Evolutionary conservation across 1,140 invertebrate genomes (phyloP).

Genomic region (Drosophila saltans): DNA sequence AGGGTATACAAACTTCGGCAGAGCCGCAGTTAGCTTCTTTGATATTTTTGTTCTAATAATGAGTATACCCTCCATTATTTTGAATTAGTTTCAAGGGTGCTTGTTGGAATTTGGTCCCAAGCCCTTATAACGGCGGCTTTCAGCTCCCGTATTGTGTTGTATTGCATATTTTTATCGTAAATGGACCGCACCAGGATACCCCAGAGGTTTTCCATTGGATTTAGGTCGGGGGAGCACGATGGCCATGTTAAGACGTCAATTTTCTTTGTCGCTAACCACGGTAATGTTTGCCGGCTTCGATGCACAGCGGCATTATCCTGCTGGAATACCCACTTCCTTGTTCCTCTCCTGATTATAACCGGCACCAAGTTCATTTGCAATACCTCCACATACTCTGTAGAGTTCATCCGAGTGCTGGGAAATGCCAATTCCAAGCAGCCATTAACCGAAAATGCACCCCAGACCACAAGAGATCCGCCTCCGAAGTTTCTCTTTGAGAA

Average conservation of each 20-base stretch:
- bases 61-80: too few species aligned
- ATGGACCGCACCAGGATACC: slow-evolving; percentile 20
- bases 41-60: too few species aligned
- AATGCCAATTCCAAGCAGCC: slow-evolving; percentile 16
- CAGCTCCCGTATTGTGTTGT: slow-evolving; percentile 19
- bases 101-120: not conserved
- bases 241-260: slow-evolving; percentile 25
- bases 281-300: not conserved
- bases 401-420: slow-evolving; percentile 12
- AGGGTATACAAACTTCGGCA: too few species aligned
- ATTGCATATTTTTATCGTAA: slow-evolving; percentile 25
- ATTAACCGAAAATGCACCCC: slow-evolving; percentile 17
- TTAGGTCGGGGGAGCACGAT: slow-evolving; percentile 31
- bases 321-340: slow-evolving; percentile 16
- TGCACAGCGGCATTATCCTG: slow-evolving; percentile 38
- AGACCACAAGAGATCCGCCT: slow-evolving; percentile 25
- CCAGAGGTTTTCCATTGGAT: slow-evolving; percentile 49
- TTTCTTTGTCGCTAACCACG: not conserved
- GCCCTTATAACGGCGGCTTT: slow-evolving; percentile 18
- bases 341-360: slow-evolving; percentile 3
- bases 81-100: slow-evolving; percentile 6
- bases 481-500: slow-evolving; percentile 30
- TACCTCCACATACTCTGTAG: slow-evolving; percentile 12
- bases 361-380: slow-evolving; percentile 15
- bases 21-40: too few species aligned